phyloP scores from a whole-genome alignment of 2,113 vertebrate genomes.

The Cephalopholis sonnerati region DNA sequence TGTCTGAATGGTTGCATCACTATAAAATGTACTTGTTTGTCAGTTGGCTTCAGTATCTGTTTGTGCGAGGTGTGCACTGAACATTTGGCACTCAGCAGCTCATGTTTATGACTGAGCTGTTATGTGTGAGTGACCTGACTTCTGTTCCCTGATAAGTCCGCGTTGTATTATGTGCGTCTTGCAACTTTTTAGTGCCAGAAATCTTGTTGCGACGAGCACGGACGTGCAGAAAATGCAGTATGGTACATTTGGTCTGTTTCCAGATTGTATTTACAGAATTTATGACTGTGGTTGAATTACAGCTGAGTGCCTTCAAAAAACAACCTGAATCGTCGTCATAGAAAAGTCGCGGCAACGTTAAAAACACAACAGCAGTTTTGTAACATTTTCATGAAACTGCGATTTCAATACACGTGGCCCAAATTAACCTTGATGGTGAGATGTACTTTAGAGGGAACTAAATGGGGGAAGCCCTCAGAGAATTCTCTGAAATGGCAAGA shows the following conservation, averaged over 20 bases:
- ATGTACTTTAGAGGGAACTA: neutral
- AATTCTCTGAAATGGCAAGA: neutral
- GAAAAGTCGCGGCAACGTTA: neutral
- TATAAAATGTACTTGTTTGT: neutral
- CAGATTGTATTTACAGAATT: constrained; percentile 4
- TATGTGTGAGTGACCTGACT: constrained; percentile 19
- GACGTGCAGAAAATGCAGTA: neutral
- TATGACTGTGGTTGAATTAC: neutral
- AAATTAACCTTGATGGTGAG: neutral
- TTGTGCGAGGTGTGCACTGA: neutral
- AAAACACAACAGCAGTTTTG: neutral
- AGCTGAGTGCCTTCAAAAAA: neutral
- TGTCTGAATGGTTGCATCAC: neutral
- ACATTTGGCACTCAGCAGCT: neutral
- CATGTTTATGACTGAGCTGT: constrained; percentile 13
- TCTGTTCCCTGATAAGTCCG: constrained; percentile 24
- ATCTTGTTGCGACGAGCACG: neutral
- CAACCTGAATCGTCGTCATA: neutral
- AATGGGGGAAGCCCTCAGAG: constrained; percentile 10
- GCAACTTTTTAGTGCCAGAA: neutral
- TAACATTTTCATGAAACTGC: neutral
- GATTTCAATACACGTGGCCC: neutral
- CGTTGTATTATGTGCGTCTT: neutral
- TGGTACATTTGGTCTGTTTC: neutral
- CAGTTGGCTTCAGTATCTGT: neutral